These are phyloP conservation scores for Perithous albicinctus DNA, from an alignment of 2,888 invertebrate genomes.

Conservation along the genomic window DNA sequence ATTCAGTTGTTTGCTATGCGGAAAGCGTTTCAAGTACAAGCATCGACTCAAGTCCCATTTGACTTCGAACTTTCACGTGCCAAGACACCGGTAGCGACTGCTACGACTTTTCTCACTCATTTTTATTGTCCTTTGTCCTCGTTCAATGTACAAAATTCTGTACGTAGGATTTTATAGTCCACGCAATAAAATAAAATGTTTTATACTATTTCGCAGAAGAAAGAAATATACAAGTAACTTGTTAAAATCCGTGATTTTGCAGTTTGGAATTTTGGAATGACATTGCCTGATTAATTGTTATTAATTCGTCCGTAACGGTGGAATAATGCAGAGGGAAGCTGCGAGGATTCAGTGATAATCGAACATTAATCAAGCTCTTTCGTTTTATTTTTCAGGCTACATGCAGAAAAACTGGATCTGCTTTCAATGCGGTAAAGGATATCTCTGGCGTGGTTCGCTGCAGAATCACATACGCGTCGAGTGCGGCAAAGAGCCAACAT, in stretches of 20 bases:
- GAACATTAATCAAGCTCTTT: conserved; percentile 56
- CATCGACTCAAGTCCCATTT: conserved; percentile 79
- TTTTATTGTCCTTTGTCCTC: background rate
- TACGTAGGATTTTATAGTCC: conserved; percentile 19
- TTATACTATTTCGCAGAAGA: conserved; percentile 22
- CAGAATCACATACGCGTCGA: conserved; percentile 79
- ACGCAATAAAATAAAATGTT: conserved; percentile 33
- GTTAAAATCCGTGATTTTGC: background rate
- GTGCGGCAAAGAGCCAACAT: conserved; percentile 81
- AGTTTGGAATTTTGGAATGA: background rate
- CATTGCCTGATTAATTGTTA: conserved; percentile 23
- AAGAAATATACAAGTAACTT: background rate
- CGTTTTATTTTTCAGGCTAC: conserved; percentile 73
- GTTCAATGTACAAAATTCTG: conserved; percentile 15
- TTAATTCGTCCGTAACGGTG: conserved; percentile 14
- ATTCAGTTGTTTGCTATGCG: conserved; percentile 82
- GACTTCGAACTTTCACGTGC: conserved; percentile 72
- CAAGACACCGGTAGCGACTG: conserved; percentile 50
- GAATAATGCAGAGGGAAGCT: background rate
- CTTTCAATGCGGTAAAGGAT: conserved; percentile 78
- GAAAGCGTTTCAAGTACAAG: conserved; percentile 81
- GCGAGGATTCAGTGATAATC: background rate
- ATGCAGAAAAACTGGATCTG: conserved; percentile 75
- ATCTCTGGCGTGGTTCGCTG: conserved; percentile 79
- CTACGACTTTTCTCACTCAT: background rate